Evolutionary conservation across 2,113 vertebrate genomes (phyloP).

Genomic region (Odobenus rosmarus): DNA sequence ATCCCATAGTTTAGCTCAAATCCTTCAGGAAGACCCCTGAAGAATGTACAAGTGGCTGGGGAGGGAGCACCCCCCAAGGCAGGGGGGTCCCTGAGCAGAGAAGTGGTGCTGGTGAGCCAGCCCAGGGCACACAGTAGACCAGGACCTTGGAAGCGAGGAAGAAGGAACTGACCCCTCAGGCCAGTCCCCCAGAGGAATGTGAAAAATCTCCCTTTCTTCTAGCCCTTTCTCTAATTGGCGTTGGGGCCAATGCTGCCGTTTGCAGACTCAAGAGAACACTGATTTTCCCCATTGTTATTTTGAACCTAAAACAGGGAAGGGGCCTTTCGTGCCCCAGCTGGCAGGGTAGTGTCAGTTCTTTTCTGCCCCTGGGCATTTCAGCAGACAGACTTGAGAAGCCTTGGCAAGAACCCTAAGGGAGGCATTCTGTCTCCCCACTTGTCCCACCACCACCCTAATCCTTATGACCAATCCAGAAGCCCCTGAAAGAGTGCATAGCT

Average conservation of each 20-base stretch:
- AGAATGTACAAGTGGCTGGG: accelerated
- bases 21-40: background rate
- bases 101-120: background rate
- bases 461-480: background rate
- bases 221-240: background rate
- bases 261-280: background rate
- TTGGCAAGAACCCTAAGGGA: background rate
- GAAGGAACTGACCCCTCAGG: background rate
- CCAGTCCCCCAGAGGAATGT: background rate
- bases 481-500: accelerated
- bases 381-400: background rate
- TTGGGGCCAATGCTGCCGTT: too few relatives aligned
- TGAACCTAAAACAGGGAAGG: background rate
- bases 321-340: background rate
- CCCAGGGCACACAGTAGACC: accelerated
- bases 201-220: background rate
- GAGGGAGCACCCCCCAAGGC: background rate
- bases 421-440: background rate
- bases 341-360: background rate
- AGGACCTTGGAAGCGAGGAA: background rate
- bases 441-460: background rate
- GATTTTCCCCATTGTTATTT: background rate
- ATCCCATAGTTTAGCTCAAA: background rate
- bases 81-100: background rate
- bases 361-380: background rate